Percentiles rank a stretch among this genome's conserved stretches.
Evolutionary conservation across 2,797 vertebrate species (phyloP).

Genomic region (Limnodromus scolopaceus): DNA sequence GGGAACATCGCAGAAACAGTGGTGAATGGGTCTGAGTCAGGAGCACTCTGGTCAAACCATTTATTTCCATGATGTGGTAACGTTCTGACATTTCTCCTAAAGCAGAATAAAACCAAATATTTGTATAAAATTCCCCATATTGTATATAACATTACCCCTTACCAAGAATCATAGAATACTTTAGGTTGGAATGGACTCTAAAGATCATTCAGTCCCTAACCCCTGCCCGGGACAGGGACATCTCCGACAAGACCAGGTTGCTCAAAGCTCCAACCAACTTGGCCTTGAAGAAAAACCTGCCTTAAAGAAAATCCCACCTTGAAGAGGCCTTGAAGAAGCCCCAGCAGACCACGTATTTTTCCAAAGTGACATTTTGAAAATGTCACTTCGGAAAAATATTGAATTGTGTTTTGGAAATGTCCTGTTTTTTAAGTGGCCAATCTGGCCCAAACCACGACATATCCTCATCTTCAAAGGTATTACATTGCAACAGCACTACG

Average conservation of each 20-base stretch:
- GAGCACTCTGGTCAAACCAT: not conserved
- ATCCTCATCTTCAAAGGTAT: not conserved
- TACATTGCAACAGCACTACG: not conserved
- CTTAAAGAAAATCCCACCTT: not conserved
- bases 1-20: not conserved
- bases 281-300: not conserved
- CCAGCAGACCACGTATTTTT: not conserved
- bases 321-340: not conserved
- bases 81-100: not conserved
- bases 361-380: not conserved
- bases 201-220: not conserved
- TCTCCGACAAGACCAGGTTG: not conserved
- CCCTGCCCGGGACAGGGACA: not conserved
- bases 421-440: not conserved
- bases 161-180: not conserved
- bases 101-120: not conserved
- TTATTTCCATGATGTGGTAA: accelerated
- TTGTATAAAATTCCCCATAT: not conserved
- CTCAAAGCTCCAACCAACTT: not conserved
- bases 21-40: accelerated
- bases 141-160: not conserved
- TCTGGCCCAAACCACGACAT: not conserved
- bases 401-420: not conserved
- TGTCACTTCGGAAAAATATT: not conserved
- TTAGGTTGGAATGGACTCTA: not conserved